Percentiles rank a stretch among this genome's conserved stretches.
Conservation (phyloP, 1,140 invertebrate genomes). For the Rhopalosiphum maidis region DNA sequence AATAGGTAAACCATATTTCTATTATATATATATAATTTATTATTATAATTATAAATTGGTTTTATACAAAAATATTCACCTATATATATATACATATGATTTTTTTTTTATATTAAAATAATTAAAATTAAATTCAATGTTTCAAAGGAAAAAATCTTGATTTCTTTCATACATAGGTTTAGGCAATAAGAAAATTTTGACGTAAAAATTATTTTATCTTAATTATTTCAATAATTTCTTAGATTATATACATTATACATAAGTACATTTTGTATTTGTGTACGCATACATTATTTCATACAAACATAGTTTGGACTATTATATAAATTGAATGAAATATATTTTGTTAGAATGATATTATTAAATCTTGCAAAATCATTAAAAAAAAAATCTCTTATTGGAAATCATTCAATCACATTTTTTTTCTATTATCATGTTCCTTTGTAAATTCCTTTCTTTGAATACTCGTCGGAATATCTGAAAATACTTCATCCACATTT, state of each 20-base stretch:
- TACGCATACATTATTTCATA: not conserved
- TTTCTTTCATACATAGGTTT: not conserved
- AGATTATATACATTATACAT: not conserved
- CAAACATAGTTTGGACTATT: not conserved
- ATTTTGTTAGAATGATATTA: constrained; percentile 16
- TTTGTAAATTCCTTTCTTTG: not conserved
- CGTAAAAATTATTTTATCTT: not conserved
- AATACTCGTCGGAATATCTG: constrained; percentile 21
- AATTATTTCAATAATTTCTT: not conserved
- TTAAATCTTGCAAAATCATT: constrained; percentile 12
- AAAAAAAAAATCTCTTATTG: constrained; percentile 26
- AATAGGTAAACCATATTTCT: not conserved
- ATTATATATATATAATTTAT: not conserved
- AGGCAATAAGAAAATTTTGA: not conserved
- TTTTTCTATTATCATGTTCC: not conserved
- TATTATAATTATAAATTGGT: not conserved
- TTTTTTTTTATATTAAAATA: not conserved
- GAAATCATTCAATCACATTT: constrained; percentile 28
- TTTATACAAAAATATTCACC: not conserved
- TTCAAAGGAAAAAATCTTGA: not conserved
- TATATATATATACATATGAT: not conserved
- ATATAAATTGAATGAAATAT: not conserved
- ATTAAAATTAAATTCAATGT: not conserved
- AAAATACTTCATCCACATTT: constrained; percentile 5
- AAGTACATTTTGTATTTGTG: not conserved